Percentiles rank a stretch among this genome's conserved stretches.
These are phyloP conservation scores for Lepus townsendii DNA, from an alignment of 2,797 vertebrate genomes.

Conservation along the genomic window DNA sequence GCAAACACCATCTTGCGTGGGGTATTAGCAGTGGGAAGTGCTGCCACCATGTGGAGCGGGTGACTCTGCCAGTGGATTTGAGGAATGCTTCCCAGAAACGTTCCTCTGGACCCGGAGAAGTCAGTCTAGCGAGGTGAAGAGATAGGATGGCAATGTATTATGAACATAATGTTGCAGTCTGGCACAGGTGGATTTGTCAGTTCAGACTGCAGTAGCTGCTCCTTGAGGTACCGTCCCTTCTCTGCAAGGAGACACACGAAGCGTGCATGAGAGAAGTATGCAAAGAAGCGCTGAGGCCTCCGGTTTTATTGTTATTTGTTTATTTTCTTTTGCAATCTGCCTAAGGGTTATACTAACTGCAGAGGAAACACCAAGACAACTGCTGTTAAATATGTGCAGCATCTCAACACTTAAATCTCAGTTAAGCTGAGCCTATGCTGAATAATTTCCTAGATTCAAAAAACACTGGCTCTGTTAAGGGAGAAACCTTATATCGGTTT, in stretches of 20 bases:
- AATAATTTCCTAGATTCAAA: not conserved
- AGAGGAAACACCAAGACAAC: not conserved
- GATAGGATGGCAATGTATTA: not conserved
- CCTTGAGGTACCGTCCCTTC: not conserved
- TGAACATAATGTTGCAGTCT: not conserved
- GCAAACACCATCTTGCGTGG: not conserved
- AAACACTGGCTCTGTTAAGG: not conserved
- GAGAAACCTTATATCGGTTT: not conserved
- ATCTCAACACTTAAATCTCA: not conserved
- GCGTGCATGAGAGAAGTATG: not conserved
- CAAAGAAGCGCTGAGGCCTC: not conserved
- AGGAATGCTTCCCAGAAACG: not conserved
- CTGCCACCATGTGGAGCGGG: accelerated
- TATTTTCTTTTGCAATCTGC: not conserved
- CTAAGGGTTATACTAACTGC: not conserved
- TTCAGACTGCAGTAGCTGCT: not conserved
- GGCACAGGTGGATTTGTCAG: not conserved
- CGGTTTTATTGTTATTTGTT: not conserved
- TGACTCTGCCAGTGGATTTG: not conserved
- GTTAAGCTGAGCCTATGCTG: not conserved
- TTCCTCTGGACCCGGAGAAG: not conserved
- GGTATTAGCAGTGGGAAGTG: not conserved
- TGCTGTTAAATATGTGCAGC: too few relatives aligned
- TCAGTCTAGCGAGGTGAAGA: not conserved
- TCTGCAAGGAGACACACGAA: not conserved